phyloP scores from a whole-genome alignment of 2,797 vertebrate genomes.

The Melanotaenia maccullochi region DNA sequence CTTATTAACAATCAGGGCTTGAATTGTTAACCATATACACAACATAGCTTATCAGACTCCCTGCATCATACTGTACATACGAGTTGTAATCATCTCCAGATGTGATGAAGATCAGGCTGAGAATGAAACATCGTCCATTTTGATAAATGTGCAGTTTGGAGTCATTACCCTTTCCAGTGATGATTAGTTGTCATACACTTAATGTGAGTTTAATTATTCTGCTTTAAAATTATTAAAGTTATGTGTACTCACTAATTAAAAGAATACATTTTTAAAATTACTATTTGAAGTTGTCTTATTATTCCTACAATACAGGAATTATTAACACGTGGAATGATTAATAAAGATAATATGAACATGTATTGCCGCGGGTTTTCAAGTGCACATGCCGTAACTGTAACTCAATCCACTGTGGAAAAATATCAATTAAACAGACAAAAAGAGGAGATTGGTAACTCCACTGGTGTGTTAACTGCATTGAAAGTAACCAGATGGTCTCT shows the following conservation, averaged over 20 bases:
- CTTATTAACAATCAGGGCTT: too few relatives aligned
- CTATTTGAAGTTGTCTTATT: not conserved
- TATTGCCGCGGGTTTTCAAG: too few relatives aligned
- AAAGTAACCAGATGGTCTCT: slow-evolving; percentile 33
- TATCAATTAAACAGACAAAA: slow-evolving; percentile 1
- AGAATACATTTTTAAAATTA: not conserved
- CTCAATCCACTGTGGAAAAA: not conserved
- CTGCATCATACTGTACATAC: too few relatives aligned
- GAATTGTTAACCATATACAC: too few relatives aligned
- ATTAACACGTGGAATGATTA: not conserved
- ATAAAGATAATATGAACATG: not conserved
- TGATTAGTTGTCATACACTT: not conserved
- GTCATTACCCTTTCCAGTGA: not conserved
- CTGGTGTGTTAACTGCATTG: not conserved
- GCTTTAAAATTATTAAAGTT: not conserved
- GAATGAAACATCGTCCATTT: too few relatives aligned
- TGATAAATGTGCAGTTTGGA: too few relatives aligned
- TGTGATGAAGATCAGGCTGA: too few relatives aligned
- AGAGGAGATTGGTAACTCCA: not conserved
- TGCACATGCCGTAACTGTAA: not conserved
- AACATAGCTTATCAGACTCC: too few relatives aligned
- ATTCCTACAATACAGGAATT: not conserved
- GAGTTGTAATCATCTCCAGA: too few relatives aligned
- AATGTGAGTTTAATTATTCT: not conserved
- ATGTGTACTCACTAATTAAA: not conserved